Evolutionary conservation across 2,888 invertebrate genomes (phyloP), one percentile per base, ranked within the genome.

Genomic region (Osmoderma eremita): DNA sequence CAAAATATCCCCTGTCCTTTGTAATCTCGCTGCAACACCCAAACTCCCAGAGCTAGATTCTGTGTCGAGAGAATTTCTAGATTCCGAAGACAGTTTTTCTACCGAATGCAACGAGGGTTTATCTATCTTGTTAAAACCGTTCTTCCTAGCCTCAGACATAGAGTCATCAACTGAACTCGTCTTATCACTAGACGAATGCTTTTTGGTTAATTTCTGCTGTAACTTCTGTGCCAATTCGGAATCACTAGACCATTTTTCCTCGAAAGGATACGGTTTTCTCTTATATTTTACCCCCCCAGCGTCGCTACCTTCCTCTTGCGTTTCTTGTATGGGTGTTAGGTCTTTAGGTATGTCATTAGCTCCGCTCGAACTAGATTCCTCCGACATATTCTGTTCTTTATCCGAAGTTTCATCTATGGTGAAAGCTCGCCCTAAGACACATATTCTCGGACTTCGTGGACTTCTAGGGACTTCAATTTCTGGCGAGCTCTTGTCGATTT

Each of bases 41-140:
- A 91, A 81, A 61, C 90, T 90, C 0, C 91, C 91, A 2, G 91
- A 91, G 71, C 90, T 91, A 20, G 91, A 91, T 80, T 91, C 91
- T 0, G 91, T 90, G 82, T 91, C 91, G 72, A 90, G 85, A 0
- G 91, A 91, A 51, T 90, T 90, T 71, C 88, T 85, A 0, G 91
- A 91, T 77, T 91, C 91, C 1, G 90, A 88, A 1, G 82, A 82
- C 17, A 82, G 70, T 62, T 80, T 78, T 67, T 83, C 83, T 17
- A 81, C 74, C 1, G 78, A 77, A 67, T 77, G 72, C 50, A 82
- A 73, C 22, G 78, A 78, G 13, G 79, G 78, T 72, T 80, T 80
- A 42, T 81, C 80, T n/a, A 79, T 71, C 48, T 74, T 76, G 2
- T 76, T 74, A 53, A 76, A 74, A 51, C 69, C 71, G 56, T 71